Percentiles rank a stretch among this genome's conserved stretches.
phyloP scores from a whole-genome alignment of 2,797 vertebrate genomes.

The Pseudochaenichthys georgianus region DNA sequence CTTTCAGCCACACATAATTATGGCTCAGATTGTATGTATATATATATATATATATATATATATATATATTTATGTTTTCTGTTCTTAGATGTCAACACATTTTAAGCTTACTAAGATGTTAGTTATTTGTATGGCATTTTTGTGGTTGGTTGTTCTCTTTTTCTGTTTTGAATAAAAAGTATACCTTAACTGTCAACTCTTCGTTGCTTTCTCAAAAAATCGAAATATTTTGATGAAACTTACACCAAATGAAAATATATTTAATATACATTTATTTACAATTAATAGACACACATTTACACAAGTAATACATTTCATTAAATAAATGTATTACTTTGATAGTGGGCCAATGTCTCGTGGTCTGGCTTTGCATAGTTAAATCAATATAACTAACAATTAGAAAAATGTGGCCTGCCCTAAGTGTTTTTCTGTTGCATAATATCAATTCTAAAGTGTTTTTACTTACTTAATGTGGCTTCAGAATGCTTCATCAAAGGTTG shows the following conservation, averaged over 20 bases:
- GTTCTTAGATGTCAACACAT: background rate
- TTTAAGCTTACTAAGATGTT: background rate
- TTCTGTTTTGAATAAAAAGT: conserved; percentile 1
- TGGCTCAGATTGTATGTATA: background rate
- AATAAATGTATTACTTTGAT: background rate
- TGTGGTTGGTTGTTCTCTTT: background rate
- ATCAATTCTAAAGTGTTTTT: too few relatives aligned
- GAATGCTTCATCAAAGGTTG: background rate
- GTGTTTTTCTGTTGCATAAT: too few relatives aligned
- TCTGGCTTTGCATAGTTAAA: background rate
- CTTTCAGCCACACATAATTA: background rate
- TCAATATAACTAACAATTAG: background rate
- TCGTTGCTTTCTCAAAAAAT: background rate
- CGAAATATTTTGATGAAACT: too few relatives aligned
- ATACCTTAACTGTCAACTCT: background rate
- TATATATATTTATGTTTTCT: background rate
- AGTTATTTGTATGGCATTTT: background rate
- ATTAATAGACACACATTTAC: background rate
- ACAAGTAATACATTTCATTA: background rate
- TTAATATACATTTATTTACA: background rate
- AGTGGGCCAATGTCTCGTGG: background rate
- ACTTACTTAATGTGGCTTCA: background rate
- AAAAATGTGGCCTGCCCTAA: background rate
- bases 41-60: too few relatives aligned
- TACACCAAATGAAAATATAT: too few relatives aligned